Evolutionary conservation across 2,888 invertebrate genomes (phyloP), one percentile per base, ranked within the genome.

Genomic region (Tridacna gigas): DNA sequence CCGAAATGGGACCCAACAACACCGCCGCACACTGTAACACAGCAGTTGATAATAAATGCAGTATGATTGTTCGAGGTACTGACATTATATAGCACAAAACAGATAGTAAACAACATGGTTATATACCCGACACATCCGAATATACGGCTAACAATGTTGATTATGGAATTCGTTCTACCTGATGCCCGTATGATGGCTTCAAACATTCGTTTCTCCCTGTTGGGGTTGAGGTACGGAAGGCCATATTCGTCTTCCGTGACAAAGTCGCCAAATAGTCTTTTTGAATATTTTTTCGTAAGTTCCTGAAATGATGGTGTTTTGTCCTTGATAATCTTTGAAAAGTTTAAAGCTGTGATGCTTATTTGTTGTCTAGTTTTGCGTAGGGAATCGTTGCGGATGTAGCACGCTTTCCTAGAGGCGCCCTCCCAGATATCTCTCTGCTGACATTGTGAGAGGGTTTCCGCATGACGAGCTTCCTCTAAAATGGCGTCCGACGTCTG

Each of bases 251-350:
- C 75, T 18, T 75, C 47, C n/a, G 45, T 18, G 26, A 71, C 22
- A 20, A 45, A 45, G n/a, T 75, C 15, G 22, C 63, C 75, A 20
- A 71, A 75, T 0, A 76, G 26, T 25, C 65, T 51, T 37, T 20
- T 51, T 45, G 78, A 63, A 56, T 82, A 82, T 37, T 60, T 78
- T 56, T 45, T 60, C 15, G 69, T 60, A 12, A 82, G 61, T 28
- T 82, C 82, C 15, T 51, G 61, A 69, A 82, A 79, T 45, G 67
- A 66, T 25, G 82, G 82, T 20, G 69, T 48, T 69, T 82, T 82
- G 28, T 45, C 69, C 76, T 82, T 82, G 5, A 82, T 75, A 13
- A 82, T 69, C 69, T 79, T 82, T 9, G 82, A 82, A 71, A 82
- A 82, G 26, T 75, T 67, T 25, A 79, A 51, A 63, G 82, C 82